Evolutionary conservation across 2,888 invertebrate genomes (phyloP).

Genomic region (Xestia c-nigrum): DNA sequence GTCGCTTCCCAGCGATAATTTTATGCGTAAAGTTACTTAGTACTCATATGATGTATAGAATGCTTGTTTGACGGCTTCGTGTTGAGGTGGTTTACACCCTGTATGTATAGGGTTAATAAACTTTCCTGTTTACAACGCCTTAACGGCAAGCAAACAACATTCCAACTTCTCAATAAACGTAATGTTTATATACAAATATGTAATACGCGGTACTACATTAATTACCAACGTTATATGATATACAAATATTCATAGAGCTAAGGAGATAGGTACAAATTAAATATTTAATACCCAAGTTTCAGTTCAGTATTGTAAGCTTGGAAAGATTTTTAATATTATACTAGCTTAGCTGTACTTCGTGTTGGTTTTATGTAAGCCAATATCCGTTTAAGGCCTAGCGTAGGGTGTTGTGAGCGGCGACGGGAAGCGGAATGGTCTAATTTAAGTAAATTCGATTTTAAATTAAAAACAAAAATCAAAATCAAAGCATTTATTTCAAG

Average conservation of each 20-base stretch:
- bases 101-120: neutral
- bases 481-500: neutral
- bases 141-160: conserved; percentile 9
- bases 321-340: conserved; percentile 44
- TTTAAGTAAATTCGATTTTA: too few relatives aligned
- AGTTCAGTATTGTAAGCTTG: conserved; percentile 24
- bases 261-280: conserved; percentile 24
- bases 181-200: conserved; percentile 1
- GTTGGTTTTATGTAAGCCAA: conserved; percentile 55
- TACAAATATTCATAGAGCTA: conserved; percentile 22
- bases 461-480: too few relatives aligned
- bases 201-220: conserved; percentile 12
- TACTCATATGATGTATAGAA: too few relatives aligned
- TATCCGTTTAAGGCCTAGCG: conserved; percentile 33
- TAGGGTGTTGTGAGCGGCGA: neutral
- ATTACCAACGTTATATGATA: conserved; percentile 10
- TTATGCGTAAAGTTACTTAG: too few relatives aligned
- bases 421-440: neutral
- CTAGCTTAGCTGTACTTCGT: conserved; percentile 7
- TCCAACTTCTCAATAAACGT: neutral
- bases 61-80: too few relatives aligned
- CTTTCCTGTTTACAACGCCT: neutral
- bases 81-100: too few relatives aligned
- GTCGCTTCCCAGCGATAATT: too few relatives aligned
- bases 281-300: conserved; percentile 46